Base-by-base conservation (phyloP, 2,888 invertebrate genomes). In the Ashinkailepas kermadecensis region DNA sequence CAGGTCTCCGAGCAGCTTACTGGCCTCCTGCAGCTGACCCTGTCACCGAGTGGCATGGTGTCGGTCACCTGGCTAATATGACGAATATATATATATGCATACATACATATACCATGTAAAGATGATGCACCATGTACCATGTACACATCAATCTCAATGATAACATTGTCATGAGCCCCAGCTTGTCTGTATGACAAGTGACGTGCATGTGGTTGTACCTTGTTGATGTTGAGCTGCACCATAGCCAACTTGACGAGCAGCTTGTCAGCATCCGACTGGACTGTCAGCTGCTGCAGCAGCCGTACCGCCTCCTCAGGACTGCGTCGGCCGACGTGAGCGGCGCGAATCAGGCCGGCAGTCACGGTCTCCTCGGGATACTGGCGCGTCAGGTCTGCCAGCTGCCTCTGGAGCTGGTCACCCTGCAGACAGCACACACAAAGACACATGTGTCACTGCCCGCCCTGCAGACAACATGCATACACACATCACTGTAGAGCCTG, bases 1-100 rank as follows among this genome's bases (percentile, higher is more conserved):
- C 70, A 84, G 82, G 64, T 80, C 79, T 39, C 81, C 82, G 74
- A 95, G 86, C 25, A 93, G 88, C 83, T 92, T 90, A 82, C 93
- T 92, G 0, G 94, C 94, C 81, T 91, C 91, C 83, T 91, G 90
- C 62, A 91, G 91, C 84, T 94, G 92, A 9, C 93, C 93, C 91
- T 93, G 86, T 83, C 88, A 86, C 81, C 84, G 39, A 39, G 39
- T 39, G 4, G 39, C 39, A 39, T 39, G 39, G 39, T 39, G 39
- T 39, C 39, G 39, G 1, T 39, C 39, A 39, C 39, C 39, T 39
- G 39, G 39, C 39, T 39, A 39, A 39, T 39, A 39, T 39, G 39
- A 39, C 39, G 39, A 39, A 39, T 39, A 39, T 39, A 39, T 39
- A 39, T 39, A 39, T 39, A 39, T 39, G 4, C 4, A 39, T 39